Percentiles rank a stretch among this genome's conserved stretches.
phyloP scores from a whole-genome alignment of 2,113 vertebrate species.

The Xyliphius kryptos region DNA sequence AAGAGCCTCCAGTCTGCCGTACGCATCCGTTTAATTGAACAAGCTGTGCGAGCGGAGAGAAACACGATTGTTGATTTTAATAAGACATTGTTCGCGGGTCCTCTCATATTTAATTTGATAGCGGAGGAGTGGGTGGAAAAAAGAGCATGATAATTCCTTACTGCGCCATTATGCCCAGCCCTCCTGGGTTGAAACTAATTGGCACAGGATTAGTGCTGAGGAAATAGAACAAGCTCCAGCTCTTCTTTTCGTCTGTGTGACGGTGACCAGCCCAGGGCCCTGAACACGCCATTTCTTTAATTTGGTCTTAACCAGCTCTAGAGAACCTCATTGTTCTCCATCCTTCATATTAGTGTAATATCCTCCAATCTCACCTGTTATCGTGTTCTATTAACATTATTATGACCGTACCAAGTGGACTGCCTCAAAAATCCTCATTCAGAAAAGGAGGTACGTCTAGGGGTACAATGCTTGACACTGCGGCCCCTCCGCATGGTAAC shows the following conservation, averaged over 20 bases:
- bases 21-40: slow-evolving; percentile 37
- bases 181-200: slow-evolving; percentile 49
- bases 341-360: background rate
- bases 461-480: no score
- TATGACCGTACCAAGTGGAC: no score
- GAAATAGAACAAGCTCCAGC: slow-evolving; percentile 33
- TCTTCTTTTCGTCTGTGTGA: slow-evolving; percentile 16
- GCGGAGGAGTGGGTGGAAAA: slow-evolving; percentile 28
- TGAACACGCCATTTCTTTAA: slow-evolving; percentile 19
- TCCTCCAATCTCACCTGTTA: no score
- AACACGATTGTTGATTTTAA: slow-evolving; percentile 39
- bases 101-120: slow-evolving; percentile 44
- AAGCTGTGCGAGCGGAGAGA: slow-evolving; percentile 23
- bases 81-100: slow-evolving; percentile 41
- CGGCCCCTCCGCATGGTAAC: no score
- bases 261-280: slow-evolving; percentile 32
- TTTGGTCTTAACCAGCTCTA: slow-evolving; percentile 16
- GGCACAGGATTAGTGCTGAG: slow-evolving; percentile 40
- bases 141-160: slow-evolving; percentile 31
- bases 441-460: no score
- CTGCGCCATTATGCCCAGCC: slow-evolving; percentile 38
- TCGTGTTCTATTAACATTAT: no score
- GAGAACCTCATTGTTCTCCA: background rate
- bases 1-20: slow-evolving; percentile 7
- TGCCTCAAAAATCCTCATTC: no score